Evolutionary conservation across 2,888 invertebrate species (phyloP), one percentile per base, ranked within the genome.

Genomic region (Agrotis puta): DNA sequence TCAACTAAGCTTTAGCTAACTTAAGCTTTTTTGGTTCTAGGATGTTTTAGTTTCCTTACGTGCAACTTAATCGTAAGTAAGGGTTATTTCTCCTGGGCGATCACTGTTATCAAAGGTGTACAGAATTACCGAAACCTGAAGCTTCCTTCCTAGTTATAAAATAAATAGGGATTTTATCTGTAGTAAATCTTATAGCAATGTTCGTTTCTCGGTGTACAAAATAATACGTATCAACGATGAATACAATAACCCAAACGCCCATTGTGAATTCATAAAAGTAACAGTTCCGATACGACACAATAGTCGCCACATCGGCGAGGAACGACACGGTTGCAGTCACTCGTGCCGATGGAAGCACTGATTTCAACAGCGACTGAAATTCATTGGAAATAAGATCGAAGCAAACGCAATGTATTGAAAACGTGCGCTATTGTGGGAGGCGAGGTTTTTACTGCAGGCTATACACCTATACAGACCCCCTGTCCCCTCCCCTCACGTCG

Each of bases 341-440:
- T 73, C 70, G 67, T 77, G 75, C 64, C 71, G 81, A 82, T 76
- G 71, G 83, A 81, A 80, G 79, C 79, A 88, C 83, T 85, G 88
- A 91, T 91, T 90, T 88, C 84, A 84, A 82, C 83, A 81, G 81
- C 86, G 86, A 87, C 89, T 88, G 88, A 90, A 93, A 91, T 92
- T 92, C 91, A 93, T 92, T 91, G 89, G 88, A 88, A 92, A 92
- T 90, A 90, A 90, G 90, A 91, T 90, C 88, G 86, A 75, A 85
- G 88, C 87, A 90, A 91, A 92, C 88, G 92, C 92, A 92, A 91
- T 92, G 92, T 92, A 91, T 88, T 90, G 92, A 88, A 92, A 93
- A 92, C 93, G 93, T 92, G 91, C 88, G 90, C 91, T 89, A 90
- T 93, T 92, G 90, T 92, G 82, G 82, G 83, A 87, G 83, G 84